Evolutionary conservation across 2,888 invertebrate species (phyloP).

Genomic region (Macaria notata): DNA sequence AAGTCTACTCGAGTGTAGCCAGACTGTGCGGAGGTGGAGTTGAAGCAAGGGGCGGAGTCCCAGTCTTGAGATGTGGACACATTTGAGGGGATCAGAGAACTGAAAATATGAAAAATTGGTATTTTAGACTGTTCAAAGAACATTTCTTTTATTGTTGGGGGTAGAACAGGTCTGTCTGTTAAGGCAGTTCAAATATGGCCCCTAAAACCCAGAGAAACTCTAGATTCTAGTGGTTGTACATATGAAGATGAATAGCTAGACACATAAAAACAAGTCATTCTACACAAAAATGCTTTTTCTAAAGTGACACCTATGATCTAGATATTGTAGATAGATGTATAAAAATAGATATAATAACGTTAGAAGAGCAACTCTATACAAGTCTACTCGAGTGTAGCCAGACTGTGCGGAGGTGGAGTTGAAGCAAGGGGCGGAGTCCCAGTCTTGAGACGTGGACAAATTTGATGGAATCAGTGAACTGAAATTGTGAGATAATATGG

Average conservation of each 20-base stretch:
- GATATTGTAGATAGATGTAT: too few relatives aligned
- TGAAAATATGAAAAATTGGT: slow-evolving; percentile 39
- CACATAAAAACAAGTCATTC: too few relatives aligned
- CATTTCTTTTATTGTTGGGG: too few relatives aligned
- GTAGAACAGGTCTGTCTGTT: too few relatives aligned
- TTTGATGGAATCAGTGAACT: slow-evolving; percentile 81
- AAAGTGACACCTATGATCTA: too few relatives aligned
- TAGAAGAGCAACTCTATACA: slow-evolving; percentile 90
- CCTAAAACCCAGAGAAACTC: too few relatives aligned
- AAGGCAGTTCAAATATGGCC: too few relatives aligned
- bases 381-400: slow-evolving; percentile 85
- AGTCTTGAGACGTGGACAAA: slow-evolving; percentile 58
- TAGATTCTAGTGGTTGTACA: too few relatives aligned
- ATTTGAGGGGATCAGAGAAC: slow-evolving; percentile 80
- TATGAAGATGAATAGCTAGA: too few relatives aligned
- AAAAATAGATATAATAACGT: slow-evolving; percentile 80
- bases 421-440: slow-evolving; percentile 80
- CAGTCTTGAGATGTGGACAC: slow-evolving; percentile 59
- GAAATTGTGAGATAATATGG: slow-evolving; percentile 21
- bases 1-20: slow-evolving; percentile 86
- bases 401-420: slow-evolving; percentile 42
- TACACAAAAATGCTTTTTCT: too few relatives aligned
- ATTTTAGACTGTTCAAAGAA: background rate
- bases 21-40: slow-evolving; percentile 38
- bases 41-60: slow-evolving; percentile 80